A percentile compares a stretch with the other conserved stretches of the same genome.
These are phyloP conservation scores for Uropetala carovei DNA, from an alignment of 2,888 invertebrate species.

Conservation along the genomic window DNA sequence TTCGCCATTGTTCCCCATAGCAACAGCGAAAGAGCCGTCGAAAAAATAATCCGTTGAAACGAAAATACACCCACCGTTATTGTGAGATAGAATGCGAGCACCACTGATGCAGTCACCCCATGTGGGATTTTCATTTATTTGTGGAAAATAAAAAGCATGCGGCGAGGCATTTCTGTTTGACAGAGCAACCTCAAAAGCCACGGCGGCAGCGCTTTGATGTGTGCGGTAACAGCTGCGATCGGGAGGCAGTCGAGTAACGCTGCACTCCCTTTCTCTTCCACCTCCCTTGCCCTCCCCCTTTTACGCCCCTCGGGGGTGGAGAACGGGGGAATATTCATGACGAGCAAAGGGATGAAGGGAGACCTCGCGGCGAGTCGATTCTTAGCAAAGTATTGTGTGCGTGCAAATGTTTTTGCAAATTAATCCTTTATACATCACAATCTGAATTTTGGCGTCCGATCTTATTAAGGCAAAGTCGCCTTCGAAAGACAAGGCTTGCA, in stretches of 20 bases:
- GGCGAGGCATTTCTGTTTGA: slow-evolving; percentile 23
- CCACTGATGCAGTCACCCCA: not conserved
- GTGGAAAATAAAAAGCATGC: slow-evolving; percentile 11
- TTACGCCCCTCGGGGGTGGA: not conserved
- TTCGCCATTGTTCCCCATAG: not conserved
- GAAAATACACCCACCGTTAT: slow-evolving; percentile 13
- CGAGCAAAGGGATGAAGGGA: not conserved
- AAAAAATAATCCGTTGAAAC: not conserved
- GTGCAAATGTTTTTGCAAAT: not conserved
- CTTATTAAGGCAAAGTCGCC: no score
- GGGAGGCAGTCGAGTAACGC: not conserved
- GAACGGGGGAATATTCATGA: not conserved
- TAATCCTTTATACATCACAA: no score
- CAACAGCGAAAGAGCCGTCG: not conserved
- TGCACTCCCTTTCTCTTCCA: no score
- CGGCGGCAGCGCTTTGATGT: slow-evolving; percentile 11
- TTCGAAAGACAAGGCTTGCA: no score
- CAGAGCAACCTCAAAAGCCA: slow-evolving; percentile 22
- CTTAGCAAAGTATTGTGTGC: not conserved
- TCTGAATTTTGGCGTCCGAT: no score
- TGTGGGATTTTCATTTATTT: slow-evolving; percentile 3
- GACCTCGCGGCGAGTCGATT: not conserved
- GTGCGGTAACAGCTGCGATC: slow-evolving; percentile 18
- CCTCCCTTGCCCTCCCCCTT: no score
- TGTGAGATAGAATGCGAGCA: slow-evolving; percentile 17